phyloP scores from a whole-genome alignment of 2,113 vertebrate genomes.

The Chloropsis cyanopogon region DNA sequence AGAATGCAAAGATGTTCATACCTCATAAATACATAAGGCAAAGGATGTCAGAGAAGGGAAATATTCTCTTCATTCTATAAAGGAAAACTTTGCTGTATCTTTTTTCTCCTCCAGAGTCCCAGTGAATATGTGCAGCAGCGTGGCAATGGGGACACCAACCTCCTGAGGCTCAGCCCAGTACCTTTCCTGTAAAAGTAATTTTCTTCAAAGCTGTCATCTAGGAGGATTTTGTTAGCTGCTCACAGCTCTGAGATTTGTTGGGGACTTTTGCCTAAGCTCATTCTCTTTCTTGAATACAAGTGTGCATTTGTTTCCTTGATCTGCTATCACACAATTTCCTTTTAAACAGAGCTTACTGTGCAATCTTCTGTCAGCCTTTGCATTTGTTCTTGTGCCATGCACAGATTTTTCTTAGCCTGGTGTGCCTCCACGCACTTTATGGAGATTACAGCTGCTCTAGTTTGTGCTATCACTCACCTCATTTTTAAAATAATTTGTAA shows the following conservation, averaged over 20 bases:
- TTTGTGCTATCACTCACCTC: not conserved
- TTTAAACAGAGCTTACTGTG: slow-evolving; percentile 24
- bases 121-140: not conserved
- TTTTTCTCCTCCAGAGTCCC: not conserved
- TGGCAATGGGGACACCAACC: not conserved
- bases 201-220: slow-evolving; percentile 37
- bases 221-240: slow-evolving; percentile 27
- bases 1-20: not conserved
- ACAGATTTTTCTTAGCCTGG: not conserved
- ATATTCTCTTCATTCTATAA: not conserved
- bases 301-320: slow-evolving; percentile 53
- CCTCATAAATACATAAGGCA: not conserved
- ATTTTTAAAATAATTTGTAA: not conserved
- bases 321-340: slow-evolving; percentile 2
- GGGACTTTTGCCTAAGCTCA: slow-evolving; percentile 7
- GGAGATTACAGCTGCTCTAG: not conserved
- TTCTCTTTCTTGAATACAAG: slow-evolving; percentile 17
- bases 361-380: not conserved
- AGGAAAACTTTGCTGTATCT: not conserved
- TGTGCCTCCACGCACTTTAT: not conserved
- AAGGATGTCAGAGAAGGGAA: not conserved
- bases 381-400: slow-evolving; percentile 1
- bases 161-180: slow-evolving; percentile 9
- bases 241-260: slow-evolving; percentile 1
- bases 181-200: not conserved